Conservation (phyloP, 2,113 vertebrate genomes). For the Danio rerio region GRCz12tu NC_133178.1:25194001-25194500, state of each 20-base stretch:
- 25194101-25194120: conserved; percentile 60
- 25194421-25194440: too few relatives aligned
- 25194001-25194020: conserved; percentile 31
- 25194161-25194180: conserved; percentile 27
- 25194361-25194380: too few relatives aligned
- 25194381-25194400: too few relatives aligned
- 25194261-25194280: neutral
- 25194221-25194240: conserved; percentile 17
- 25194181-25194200: neutral
- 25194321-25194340: too few relatives aligned
- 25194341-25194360: too few relatives aligned
- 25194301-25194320: too few relatives aligned
- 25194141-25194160: conserved; percentile 30
- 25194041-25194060: conserved; percentile 69
- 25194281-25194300: too few relatives aligned
- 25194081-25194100: conserved; percentile 61
- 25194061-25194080: conserved; percentile 74
- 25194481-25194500: too few relatives aligned
- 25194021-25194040: conserved; percentile 46
- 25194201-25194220: conserved; percentile 19
- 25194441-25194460: too few relatives aligned
- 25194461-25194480: too few relatives aligned
- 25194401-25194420: too few relatives aligned
- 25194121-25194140: conserved; percentile 38
- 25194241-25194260: neutral